A percentile compares a stretch with the other conserved stretches of the same genome.
Evolutionary conservation across 2,113 vertebrate species (phyloP).

Genomic region (Pluvianellus socialis): DNA sequence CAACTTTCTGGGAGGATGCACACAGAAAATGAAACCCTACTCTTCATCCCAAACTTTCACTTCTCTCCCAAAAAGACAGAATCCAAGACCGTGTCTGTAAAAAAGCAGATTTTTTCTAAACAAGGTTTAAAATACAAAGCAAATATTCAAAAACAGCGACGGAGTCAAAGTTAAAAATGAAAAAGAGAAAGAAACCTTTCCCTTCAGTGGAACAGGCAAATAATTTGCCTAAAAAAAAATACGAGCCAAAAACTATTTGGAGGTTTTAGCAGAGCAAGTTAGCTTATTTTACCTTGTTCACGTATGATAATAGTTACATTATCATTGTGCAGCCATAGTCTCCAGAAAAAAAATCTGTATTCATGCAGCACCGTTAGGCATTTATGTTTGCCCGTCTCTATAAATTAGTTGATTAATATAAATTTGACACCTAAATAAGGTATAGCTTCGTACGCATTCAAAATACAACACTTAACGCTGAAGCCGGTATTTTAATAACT

Average conservation of each 20-base stretch:
- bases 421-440: background rate
- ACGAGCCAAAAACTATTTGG: background rate
- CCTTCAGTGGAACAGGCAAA: background rate
- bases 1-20: background rate
- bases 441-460: background rate
- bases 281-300: background rate
- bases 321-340: background rate
- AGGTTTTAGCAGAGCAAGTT: background rate
- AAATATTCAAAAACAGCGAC: background rate
- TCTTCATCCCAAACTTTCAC: background rate
- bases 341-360: background rate
- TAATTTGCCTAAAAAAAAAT: background rate
- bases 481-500: background rate
- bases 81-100: background rate
- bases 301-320: background rate
- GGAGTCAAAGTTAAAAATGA: background rate
- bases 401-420: background rate
- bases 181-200: background rate
- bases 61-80: background rate
- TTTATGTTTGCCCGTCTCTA: background rate
- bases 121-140: background rate
- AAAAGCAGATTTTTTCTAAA: background rate
- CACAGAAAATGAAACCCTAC: background rate
- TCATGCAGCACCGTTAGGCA: background rate
- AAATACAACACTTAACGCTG: background rate